Evolutionary conservation across 2,113 vertebrate genomes (phyloP), one percentile per base, ranked within the genome.

Genomic region (Pipra filicauda): DNA sequence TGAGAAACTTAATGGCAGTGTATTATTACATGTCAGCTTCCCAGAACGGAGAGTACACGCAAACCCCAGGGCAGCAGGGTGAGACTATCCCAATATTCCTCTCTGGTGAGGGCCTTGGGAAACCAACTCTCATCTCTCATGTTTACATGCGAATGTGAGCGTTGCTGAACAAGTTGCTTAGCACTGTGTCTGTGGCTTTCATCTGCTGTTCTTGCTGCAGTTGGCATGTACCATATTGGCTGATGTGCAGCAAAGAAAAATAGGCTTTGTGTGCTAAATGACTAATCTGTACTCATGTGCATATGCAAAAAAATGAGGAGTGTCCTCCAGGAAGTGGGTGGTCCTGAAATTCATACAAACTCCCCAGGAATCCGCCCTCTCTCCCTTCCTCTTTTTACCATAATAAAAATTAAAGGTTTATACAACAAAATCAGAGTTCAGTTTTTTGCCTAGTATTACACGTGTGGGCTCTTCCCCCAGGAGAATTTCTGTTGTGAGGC

Each of bases 351-450:
- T 71, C 41, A 6, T 18, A 8, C 5, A 0, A 15, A 48, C 58
- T 66, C 88, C 46, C 76, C 73, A 44, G 93, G 86, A 91, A 35
- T 62, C 75, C 81, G 69, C 75, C 73, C 61, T 74, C 46, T 80
- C 78, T 77, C 82, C 71, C 72, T 88, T 90, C 43, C 49, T 93
- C 85, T 88, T 94, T 88, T 85, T 81, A 82, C 76, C 83, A 9
- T 92, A 92, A 91, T 87, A 96, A 93, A 94, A 92, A 64, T n/a
- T 27, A 30, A 88, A 94, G 59, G 90, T 96, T 97, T 93, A 55
- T 85, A 88, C 52, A 77, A 61, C 48, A 78, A 69, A 91, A 72
- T 22, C 80, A 61, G 85, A 86, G 73, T 69, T 31, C 83, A 44
- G 83, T 81, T 92, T 92, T 91, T 80, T 95, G 93, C 95, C 88